Evolutionary conservation across 1,140 invertebrate species (phyloP).

Genomic region (Drosophila pandora): DNA sequence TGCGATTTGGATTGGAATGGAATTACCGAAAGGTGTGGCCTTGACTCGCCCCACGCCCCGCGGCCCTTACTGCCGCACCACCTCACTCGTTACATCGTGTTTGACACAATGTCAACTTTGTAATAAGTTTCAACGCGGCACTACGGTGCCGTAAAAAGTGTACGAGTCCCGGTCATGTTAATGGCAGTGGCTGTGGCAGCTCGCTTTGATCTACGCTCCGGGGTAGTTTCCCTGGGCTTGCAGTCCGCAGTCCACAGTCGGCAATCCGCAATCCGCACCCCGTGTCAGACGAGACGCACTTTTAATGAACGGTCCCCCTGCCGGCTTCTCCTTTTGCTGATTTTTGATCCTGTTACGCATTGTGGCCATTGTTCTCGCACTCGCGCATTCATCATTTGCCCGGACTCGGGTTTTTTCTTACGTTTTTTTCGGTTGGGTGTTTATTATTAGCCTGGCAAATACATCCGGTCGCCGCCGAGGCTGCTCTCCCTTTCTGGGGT

Average conservation of each 20-base stretch:
- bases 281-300: constrained; percentile 49
- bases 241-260: constrained; percentile 11
- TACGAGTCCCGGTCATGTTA: constrained; percentile 20
- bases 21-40: constrained; percentile 30
- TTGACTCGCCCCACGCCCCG: constrained; percentile 6
- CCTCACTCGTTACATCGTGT: constrained; percentile 72
- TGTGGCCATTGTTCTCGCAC: constrained; percentile 74
- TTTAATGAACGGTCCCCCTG: constrained; percentile 69
- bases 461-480: constrained; percentile 51
- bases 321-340: constrained; percentile 62
- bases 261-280: constrained; percentile 30
- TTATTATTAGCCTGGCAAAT: constrained; percentile 80
- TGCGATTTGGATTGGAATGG: constrained; percentile 24
- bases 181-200: constrained; percentile 59
- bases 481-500: constrained; percentile 32
- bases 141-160: constrained; percentile 34
- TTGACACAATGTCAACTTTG: constrained; percentile 81
- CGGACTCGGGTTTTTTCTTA: constrained; percentile 18
- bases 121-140: constrained; percentile 67
- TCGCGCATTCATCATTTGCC: constrained; percentile 56
- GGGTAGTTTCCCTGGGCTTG: constrained; percentile 52
- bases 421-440: constrained; percentile 47
- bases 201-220: constrained; percentile 63
- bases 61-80: background rate
- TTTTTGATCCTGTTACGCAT: constrained; percentile 77